Conservation (phyloP, 2,113 vertebrate species). For the Planiliza haematocheilus region DNA sequence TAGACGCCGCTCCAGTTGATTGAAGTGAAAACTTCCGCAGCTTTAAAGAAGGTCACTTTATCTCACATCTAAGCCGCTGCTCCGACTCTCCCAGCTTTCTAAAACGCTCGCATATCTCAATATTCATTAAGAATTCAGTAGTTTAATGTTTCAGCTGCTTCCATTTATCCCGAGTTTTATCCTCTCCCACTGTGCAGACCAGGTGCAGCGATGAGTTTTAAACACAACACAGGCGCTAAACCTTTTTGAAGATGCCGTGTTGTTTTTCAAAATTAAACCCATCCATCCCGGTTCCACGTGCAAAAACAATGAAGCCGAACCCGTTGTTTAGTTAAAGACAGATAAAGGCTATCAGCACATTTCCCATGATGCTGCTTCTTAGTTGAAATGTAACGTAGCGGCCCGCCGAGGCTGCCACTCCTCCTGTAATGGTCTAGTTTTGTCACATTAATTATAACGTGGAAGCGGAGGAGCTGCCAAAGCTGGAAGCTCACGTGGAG, state of each 20-base stretch:
- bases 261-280: conserved; percentile 15
- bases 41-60: conserved; percentile 40
- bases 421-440: conserved; percentile 35
- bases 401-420: conserved; percentile 26
- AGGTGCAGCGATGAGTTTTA: neutral
- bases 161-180: conserved; percentile 36
- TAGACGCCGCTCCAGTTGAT: conserved; percentile 1
- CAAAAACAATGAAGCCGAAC: neutral
- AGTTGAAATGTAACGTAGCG: conserved; percentile 4
- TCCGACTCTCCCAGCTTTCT: neutral
- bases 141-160: conserved; percentile 29
- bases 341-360: conserved; percentile 15
- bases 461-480: conserved; percentile 31
- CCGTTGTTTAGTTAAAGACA: neutral
- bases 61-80: conserved; percentile 35
- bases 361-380: conserved; percentile 13
- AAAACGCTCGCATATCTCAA: conserved; percentile 7
- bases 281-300: neutral
- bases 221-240: no score
- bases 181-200: neutral
- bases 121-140: conserved; percentile 39
- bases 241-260: no score
- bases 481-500: conserved; percentile 20
- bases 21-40: no score
- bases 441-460: conserved; percentile 48